Base-by-base conservation (phyloP, 2,113 vertebrate species). In the Protobothrops flavoviridis region DNA sequence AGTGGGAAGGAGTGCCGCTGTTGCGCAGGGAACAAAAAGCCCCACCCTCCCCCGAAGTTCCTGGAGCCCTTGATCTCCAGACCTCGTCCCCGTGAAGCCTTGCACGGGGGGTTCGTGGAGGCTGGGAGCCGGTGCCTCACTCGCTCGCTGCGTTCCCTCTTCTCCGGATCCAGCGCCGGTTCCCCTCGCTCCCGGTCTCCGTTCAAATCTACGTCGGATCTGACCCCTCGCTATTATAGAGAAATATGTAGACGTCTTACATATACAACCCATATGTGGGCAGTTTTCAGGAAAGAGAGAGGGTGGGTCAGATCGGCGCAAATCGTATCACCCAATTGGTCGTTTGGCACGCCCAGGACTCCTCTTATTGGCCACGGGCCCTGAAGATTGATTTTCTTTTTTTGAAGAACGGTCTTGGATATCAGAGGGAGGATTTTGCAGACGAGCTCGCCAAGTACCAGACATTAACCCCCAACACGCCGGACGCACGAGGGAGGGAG, bases 221-320 rank as follows among this genome's bases (percentile, higher is more conserved):
- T 6, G 43, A 45, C 45, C 85, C 45, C 43, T 50, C 23, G 45
- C 20, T 50, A 43, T 6, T 5, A 26, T 29, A 56, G 33, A 57
- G 69, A 85, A 85, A 85, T 26, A 56, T 56, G 55, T 85, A 91
- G 64, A 26, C n/a, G 74, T 15, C 57, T 88, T 81, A 17, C 57
- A 39, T 69, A 33, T 5, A 53, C 56, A 39, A 69, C 91, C 86
- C 91, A 91, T 91, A 59, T 86, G 91, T 91, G 81, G 91, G 91
- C 91, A 91, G 91, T 29, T 87, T 88, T 92, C 90, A 88, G 85
- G 90, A 88, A 48, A 88, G 26, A 56, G 89, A n/a, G 17, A 89
- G 91, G 92, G 90, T 81, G 94, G 91, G 94, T 94, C 93, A 93
- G 48, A 2, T 93, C 74, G 85, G 87, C 74, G 85, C 93, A 85